Evolutionary conservation across 2,888 invertebrate genomes (phyloP), one percentile per base, ranked within the genome.

Genomic region (Nomada fabriciana): DNA sequence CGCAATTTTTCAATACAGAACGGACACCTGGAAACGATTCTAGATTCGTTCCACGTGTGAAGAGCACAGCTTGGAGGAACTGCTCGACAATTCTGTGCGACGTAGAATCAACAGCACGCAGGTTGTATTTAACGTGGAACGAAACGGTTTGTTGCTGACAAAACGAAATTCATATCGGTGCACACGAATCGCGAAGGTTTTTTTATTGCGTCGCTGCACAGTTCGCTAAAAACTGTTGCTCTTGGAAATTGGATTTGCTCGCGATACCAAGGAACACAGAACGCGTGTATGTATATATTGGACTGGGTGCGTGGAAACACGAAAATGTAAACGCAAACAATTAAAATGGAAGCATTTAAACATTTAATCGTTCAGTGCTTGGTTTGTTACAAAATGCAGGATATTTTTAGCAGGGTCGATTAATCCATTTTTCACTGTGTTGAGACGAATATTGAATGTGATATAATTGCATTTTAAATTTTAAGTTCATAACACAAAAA

Each of bases 121-220:
- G 65, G 29, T 55, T 57, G 55, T 55, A 65, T 73, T 73, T 73
- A 73, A 73, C 73, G 73, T 47, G 64, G 73, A 65, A 64, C 64
- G 64, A 73, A 73, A 68, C 57, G 68, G 42, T 68, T 57, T 43
- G 55, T 68, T 73, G 64, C 47, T 50, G 53, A 25, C 25, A 42
- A 64, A 65, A 57, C 73, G 65, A 64, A 72, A 72, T 72, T 36
- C 63, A 65, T 73, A 57, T 65, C 55, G 29, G 11, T 43, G 55
- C n/a, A 47, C 29, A 15, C 73, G 65, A 47, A 65, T 20, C 55
- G 36, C 36, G 55, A 57, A 29, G 63, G 53, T 47, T 63, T 63
- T 64, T 47, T 47, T 47, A 47, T 57, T 55, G 20, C 42, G 53
- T 73, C n/a, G 55, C 20, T 4, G 64, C 20, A 29, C 15, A 70